Conservation (phyloP, 2,888 invertebrate genomes). For the Nomada hirtipes region DNA sequence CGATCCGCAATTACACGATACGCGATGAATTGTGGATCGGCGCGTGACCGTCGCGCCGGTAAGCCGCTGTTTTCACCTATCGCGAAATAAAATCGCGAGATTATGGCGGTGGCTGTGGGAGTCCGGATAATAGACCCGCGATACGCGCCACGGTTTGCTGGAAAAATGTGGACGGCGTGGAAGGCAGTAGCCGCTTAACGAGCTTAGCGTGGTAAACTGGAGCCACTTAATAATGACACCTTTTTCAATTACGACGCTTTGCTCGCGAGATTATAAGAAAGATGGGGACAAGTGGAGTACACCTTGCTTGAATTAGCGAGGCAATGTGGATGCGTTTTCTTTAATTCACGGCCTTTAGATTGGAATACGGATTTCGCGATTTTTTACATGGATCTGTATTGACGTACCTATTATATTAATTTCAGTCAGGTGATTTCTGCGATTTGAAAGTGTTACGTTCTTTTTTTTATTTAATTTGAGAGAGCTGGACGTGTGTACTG, state of each 20-base stretch:
- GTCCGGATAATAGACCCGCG: not conserved
- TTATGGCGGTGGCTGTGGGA: slow-evolving; percentile 10
- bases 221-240: not conserved
- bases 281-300: not conserved
- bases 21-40: slow-evolving; percentile 54
- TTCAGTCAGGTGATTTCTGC: too few species aligned
- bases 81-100: slow-evolving; percentile 25
- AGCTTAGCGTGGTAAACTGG: slow-evolving; percentile 3
- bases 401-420: too few species aligned
- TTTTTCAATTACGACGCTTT: not conserved
- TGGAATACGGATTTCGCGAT: too few species aligned
- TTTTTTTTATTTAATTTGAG: too few species aligned
- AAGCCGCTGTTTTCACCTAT: slow-evolving; percentile 4
- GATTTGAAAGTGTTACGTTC: too few species aligned
- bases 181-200: not conserved
- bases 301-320: not conserved
- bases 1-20: slow-evolving; percentile 46
- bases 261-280: not conserved
- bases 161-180: not conserved
- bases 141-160: slow-evolving; percentile 1
- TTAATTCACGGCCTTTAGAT: too few species aligned
- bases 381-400: too few species aligned
- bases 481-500: too few species aligned
- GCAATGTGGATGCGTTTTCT: too few species aligned
- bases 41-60: slow-evolving; percentile 42